Percentiles rank a stretch among this genome's conserved stretches.
Evolutionary conservation across 2,888 invertebrate species (phyloP).

Genomic region (Agrochola lota): DNA sequence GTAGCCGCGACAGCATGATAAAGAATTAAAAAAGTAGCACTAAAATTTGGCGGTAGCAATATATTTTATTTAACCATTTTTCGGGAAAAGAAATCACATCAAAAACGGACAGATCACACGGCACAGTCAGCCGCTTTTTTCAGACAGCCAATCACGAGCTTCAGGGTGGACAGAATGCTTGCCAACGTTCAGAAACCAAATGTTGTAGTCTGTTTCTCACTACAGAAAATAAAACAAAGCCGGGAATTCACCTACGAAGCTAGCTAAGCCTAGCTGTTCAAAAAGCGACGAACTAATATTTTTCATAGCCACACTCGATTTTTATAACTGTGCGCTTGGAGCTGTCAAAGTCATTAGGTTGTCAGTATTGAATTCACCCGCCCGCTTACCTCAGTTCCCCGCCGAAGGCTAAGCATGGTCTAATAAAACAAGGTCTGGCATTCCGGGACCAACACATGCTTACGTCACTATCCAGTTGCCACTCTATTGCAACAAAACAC

Average conservation of each 20-base stretch:
- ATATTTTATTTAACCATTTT: conserved; percentile 83
- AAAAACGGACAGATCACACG: conserved; percentile 78
- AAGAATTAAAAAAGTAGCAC: conserved; percentile 59
- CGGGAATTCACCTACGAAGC: neutral
- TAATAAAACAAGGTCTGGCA: too few species aligned
- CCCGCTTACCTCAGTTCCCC: too few species aligned
- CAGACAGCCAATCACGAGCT: conserved; percentile 86
- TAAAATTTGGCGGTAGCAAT: conserved; percentile 58
- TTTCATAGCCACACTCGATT: neutral
- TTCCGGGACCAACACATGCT: too few species aligned
- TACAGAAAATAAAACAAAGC: neutral
- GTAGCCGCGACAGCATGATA: conserved; percentile 84
- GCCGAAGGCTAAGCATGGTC: too few species aligned
- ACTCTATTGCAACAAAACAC: too few species aligned
- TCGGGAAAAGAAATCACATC: conserved; percentile 65
- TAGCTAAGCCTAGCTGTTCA: neutral
- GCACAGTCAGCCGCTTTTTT: conserved; percentile 85
- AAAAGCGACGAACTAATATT: neutral
- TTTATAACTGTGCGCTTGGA: too few species aligned
- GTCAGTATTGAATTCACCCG: too few species aligned
- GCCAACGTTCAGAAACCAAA: conserved; percentile 76
- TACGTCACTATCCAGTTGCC: too few species aligned
- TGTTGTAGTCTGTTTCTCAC: neutral
- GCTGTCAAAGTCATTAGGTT: too few species aligned
- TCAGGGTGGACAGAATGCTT: conserved; percentile 79